Evolutionary conservation across 2,888 invertebrate species (phyloP).

Genomic region (Eremobia ochroleuca): DNA sequence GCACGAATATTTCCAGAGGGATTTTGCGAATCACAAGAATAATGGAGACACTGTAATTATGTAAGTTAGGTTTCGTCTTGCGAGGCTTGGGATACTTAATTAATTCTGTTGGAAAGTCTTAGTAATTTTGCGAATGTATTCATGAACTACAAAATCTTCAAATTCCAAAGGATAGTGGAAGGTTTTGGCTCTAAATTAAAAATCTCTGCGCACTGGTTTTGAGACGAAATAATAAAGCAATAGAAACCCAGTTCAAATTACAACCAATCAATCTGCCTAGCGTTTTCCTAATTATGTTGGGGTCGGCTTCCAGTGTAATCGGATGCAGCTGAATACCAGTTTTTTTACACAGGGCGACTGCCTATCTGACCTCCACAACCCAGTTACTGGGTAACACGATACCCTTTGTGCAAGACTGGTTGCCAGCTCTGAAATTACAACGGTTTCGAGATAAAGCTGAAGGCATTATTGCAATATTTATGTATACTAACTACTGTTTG

Average conservation of each 20-base stretch:
- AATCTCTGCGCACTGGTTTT: not conserved
- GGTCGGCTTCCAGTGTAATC: too few species aligned
- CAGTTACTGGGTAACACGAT: too few species aligned
- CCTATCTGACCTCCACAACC: too few species aligned
- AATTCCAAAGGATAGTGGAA: not conserved
- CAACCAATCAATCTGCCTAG: too few species aligned
- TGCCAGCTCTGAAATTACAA: not conserved
- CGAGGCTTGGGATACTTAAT: conserved; percentile 21
- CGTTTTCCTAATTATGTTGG: too few species aligned
- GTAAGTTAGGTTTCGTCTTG: conserved; percentile 8
- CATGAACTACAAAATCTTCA: conserved; percentile 10
- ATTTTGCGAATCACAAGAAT: conserved; percentile 39
- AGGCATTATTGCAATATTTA: conserved; percentile 3
- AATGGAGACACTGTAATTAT: conserved; percentile 34
- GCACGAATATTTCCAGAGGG: conserved; percentile 23
- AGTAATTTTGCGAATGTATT: conserved; percentile 25
- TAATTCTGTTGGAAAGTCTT: conserved; percentile 36
- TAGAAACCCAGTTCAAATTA: not conserved
- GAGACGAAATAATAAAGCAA: not conserved
- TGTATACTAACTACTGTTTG: not conserved
- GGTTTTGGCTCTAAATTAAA: not conserved
- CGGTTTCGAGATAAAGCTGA: not conserved
- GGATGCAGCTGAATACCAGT: too few species aligned
- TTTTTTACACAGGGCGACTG: too few species aligned
- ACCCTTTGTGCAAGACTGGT: too few species aligned